These are phyloP conservation scores for Oryzias woworae DNA, from an alignment of 2,113 vertebrate genomes.

Conservation along the genomic window DNA sequence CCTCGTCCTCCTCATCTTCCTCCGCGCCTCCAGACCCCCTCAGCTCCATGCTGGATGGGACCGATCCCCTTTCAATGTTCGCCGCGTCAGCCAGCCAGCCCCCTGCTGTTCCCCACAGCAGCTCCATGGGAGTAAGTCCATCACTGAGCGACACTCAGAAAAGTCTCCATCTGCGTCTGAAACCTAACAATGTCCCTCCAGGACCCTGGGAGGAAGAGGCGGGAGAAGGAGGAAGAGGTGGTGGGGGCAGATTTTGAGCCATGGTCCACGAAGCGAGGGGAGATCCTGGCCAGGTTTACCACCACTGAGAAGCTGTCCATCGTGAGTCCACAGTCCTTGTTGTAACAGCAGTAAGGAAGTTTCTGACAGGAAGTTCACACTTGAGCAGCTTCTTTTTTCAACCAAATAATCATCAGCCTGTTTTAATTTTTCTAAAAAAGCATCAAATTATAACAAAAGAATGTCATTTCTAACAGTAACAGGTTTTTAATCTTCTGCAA, in stretches of 20 bases:
- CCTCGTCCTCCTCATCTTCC: conserved; percentile 90
- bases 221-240: conserved; percentile 79
- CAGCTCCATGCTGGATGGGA: conserved; percentile 93
- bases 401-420: no score
- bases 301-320: conserved; percentile 97
- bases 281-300: conserved; percentile 93
- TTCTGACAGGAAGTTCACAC: no score
- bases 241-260: conserved; percentile 91
- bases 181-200: conserved; percentile 48
- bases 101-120: conserved; percentile 53
- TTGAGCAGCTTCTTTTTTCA: no score
- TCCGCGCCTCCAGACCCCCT: conserved; percentile 85
- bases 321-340: conserved; percentile 73
- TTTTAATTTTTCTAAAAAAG: no score
- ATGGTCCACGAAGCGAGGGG: conserved; percentile 90
- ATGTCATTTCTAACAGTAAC: no score
- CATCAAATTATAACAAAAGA: no score
- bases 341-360: not conserved
- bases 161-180: not conserved
- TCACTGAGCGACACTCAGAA: no score
- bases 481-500: no score
- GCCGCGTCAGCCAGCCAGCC: conserved; percentile 79
- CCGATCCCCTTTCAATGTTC: conserved; percentile 91
- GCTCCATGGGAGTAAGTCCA: conserved; percentile 64
- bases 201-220: conserved; percentile 84